Conservation (phyloP, 2,113 vertebrate genomes). For the Artemisiospiza belli region DNA sequence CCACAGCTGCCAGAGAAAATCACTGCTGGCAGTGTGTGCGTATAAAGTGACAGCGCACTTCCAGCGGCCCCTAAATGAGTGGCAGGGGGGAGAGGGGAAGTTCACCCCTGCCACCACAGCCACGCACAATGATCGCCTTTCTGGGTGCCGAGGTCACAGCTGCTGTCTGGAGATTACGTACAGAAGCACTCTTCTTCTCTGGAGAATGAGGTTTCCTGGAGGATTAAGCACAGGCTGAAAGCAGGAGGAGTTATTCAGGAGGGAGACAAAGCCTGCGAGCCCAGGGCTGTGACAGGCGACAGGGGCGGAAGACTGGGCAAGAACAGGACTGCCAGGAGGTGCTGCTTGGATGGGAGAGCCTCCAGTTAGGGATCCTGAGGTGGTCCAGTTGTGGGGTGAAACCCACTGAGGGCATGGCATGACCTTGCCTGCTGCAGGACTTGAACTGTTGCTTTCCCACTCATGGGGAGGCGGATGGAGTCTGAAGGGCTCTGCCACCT, state of each 20-base stretch:
- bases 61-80: not conserved
- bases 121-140: conserved; percentile 57
- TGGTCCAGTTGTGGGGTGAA: not conserved
- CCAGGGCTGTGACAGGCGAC: fast-evolving
- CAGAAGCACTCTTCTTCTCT: conserved; percentile 57
- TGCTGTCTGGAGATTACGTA: conserved; percentile 65
- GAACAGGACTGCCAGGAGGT: not conserved
- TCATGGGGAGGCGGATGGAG: not conserved
- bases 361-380: not conserved
- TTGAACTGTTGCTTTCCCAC: not conserved
- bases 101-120: conserved; percentile 6
- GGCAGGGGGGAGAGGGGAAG: conserved; percentile 10
- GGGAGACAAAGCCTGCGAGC: conserved; percentile 1
- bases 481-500: not conserved
- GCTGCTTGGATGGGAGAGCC: not conserved
- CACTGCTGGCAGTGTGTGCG: not conserved
- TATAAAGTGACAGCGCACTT: not conserved
- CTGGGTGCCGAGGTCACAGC: conserved; percentile 55
- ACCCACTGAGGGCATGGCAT: not conserved
- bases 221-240: conserved; percentile 48
- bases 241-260: conserved; percentile 15
- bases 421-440: not conserved
- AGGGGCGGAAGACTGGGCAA: not conserved
- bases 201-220: conserved; percentile 58
- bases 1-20: conserved; percentile 26